Evolutionary conservation across 2,888 invertebrate genomes (phyloP), one percentile per base, ranked within the genome.

Genomic region (Seira sanloemensis): DNA sequence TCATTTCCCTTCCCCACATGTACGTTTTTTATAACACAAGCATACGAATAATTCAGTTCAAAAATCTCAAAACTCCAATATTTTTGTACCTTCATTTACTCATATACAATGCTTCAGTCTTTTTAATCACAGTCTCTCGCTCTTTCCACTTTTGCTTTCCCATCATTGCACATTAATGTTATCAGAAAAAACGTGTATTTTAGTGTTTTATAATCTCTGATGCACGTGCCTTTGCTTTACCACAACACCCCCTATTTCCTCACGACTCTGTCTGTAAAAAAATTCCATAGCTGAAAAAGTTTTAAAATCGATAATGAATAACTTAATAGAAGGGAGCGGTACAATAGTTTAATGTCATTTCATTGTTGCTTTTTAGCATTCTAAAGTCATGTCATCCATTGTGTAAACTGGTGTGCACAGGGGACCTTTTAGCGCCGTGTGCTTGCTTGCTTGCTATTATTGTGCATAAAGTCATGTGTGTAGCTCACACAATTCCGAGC

Each of bases 181-280:
- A 58, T 69, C 75, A 69, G 75, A 81, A 58, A 58, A 58, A 37
- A 37, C 5, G 37, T 12, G 37, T 12, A 37, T 9, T 80, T 73
- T 80, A 73, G 80, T 74, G 73, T 74, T 80, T 65, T 75, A 75
- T 81, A 81, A 81, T 81, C 81, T 75, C 26, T 62, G 46, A 54
- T 81, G 71, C 81, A 81, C 81, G 81, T 81, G 81, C 81, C 81
- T 75, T 50, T 23, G 76, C 76, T 81, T 54, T 68, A 81, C 71
- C 81, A 71, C 81, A 81, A 76, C 81, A 81, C 76, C 81, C 76
- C 76, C 72, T 62, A 7, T 7, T 7, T 18, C 23, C 21, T 62
- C 21, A 18, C 16, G 12, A 7, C 58, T 58, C 2, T 58, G 58
- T 7, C 58, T 16, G 18, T 21, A 23, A 62, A 2, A 23, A 62